Evolutionary conservation across 2,113 vertebrate genomes (phyloP), one percentile per base, ranked within the genome.

Genomic region (Prochilodus magdalenae): DNA sequence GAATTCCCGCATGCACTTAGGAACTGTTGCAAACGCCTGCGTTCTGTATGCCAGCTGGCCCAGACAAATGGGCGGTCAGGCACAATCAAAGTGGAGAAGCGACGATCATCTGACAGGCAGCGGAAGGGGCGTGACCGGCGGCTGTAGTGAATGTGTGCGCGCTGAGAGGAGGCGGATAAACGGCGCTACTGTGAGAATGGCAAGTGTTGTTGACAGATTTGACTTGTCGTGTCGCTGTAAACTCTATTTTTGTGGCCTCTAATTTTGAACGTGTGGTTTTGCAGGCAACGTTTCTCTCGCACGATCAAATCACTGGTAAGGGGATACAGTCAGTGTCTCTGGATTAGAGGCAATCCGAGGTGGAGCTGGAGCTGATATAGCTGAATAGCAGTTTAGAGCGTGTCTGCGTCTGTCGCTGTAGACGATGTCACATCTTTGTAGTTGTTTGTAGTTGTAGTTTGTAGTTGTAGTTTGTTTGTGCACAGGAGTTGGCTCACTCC

Each of bases 281-380:
- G 3, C 89, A 98, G 97, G 95, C 95, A 8, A 96, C 97, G 88
- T 98, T 96, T 76, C 93, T 98, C 75, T 95, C 95, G 4, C 97
- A 97, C 86, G 95, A 97, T 90, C 96, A 97, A 78, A 98, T 98
- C 24, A 94, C 95, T 0, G 96, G 96, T 97, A 93, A 27, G 95
- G 24, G 24, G 22, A 6, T 1, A 18, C 2, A 49, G 47, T 14
- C 47, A 51, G 49, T 51, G 14, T 2, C 16, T 53, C 5, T 1
- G 2, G 13, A 55, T 22, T 14, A 22, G 14, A 0, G 1, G 11
- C n/a, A 57, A 57, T n/a, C 20, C 55, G 20, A 57, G 18, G 20
- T n/a, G 18, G 1, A 57, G 55, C 7, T 57, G 55, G 7, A n/a
- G 22, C 8, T 57, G 55, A 57, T n/a, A n/a, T n/a, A n/a, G n/a